Conservation (phyloP, 2,888 invertebrate genomes). For the Cataglyphis albicans region DNA sequence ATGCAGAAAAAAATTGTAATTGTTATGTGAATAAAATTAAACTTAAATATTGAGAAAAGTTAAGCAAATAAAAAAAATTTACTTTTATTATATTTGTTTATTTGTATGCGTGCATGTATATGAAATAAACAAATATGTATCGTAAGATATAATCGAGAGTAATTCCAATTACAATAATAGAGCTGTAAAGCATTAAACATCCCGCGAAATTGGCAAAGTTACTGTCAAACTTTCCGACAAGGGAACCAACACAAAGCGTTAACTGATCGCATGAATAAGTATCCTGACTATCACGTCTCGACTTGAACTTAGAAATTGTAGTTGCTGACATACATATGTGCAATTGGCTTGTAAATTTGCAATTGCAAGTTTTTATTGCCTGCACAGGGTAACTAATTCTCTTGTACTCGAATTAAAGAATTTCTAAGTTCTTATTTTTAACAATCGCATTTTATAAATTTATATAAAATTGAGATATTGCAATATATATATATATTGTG, state of each 20-base stretch:
- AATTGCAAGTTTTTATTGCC: slow-evolving; percentile 7
- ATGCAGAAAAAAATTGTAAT: not conserved
- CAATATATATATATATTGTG: not conserved
- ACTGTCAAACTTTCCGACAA: slow-evolving; percentile 38
- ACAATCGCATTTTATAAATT: not conserved
- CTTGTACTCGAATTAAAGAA: not conserved
- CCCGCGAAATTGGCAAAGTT: slow-evolving; percentile 14
- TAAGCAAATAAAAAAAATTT: not conserved
- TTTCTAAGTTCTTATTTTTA: not conserved
- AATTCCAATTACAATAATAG: slow-evolving; percentile 22
- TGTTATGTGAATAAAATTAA: not conserved
- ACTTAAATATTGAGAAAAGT: not conserved
- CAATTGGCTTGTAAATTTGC: slow-evolving; percentile 11
- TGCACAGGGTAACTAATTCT: not conserved
- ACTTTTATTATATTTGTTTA: not conserved
- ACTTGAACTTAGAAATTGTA: slow-evolving; percentile 4
- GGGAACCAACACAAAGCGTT: not conserved
- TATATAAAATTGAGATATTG: not conserved
- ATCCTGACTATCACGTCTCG: not conserved
- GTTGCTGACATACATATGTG: slow-evolving; percentile 10
- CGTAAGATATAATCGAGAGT: not conserved
- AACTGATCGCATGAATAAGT: slow-evolving; percentile 39
- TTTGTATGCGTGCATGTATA: too few relatives aligned
- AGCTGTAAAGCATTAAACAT: slow-evolving; percentile 16
- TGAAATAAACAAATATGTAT: not conserved